Evolutionary conservation across 2,113 vertebrate species (phyloP).

Genomic region (Galeopterus variegatus): DNA sequence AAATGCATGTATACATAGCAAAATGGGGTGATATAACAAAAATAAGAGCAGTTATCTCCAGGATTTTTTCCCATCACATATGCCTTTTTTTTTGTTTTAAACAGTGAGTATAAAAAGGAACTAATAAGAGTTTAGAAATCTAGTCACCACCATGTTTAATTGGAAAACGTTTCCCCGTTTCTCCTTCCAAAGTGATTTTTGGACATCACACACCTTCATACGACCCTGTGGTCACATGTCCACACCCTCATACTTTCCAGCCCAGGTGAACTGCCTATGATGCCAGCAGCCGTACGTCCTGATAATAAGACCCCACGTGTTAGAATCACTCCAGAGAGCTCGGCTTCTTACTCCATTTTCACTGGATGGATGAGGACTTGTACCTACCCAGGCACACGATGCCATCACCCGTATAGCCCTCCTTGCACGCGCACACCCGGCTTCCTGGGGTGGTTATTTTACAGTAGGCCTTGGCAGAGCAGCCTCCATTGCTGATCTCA

Average conservation of each 20-base stretch:
- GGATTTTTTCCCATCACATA: rapidly evolving
- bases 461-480: slow-evolving; percentile 92
- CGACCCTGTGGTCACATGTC: no score
- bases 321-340: background rate
- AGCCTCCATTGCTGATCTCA: slow-evolving; percentile 91
- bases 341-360: background rate
- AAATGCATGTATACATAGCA: background rate
- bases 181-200: background rate
- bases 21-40: background rate
- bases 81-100: background rate
- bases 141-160: background rate
- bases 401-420: slow-evolving; percentile 93
- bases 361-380: rapidly evolving
- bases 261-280: rapidly evolving
- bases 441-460: slow-evolving; percentile 92
- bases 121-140: background rate
- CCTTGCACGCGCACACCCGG: slow-evolving; percentile 90
- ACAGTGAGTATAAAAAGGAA: background rate
- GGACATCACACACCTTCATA: no score
- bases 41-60: background rate
- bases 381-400: slow-evolving; percentile 93
- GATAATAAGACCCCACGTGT: rapidly evolving
- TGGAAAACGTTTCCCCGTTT: background rate
- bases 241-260: background rate
- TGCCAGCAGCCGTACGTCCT: background rate